phyloP scores from a whole-genome alignment of 2,888 invertebrate genomes.

The Patella caerulea region DNA sequence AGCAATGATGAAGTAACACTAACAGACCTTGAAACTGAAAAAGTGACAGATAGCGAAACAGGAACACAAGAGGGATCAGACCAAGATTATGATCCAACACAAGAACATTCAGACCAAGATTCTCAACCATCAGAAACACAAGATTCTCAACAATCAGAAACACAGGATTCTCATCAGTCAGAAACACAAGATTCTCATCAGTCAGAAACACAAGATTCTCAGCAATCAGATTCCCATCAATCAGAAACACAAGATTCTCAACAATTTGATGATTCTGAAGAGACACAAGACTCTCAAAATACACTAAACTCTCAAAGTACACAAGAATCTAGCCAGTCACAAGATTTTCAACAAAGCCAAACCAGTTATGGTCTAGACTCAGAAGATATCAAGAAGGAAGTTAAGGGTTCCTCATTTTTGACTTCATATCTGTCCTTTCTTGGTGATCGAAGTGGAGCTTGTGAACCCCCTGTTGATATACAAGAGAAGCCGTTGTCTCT shows the following conservation, averaged over 20 bases:
- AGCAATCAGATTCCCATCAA: neutral
- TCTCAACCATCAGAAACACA: neutral
- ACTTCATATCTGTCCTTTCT: neutral
- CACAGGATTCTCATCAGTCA: too few species aligned
- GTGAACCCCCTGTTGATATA: neutral
- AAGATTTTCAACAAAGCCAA: neutral
- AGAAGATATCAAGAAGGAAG: too few species aligned
- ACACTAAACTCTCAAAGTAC: neutral
- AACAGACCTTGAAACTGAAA: neutral
- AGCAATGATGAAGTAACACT: neutral
- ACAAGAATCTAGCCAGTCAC: neutral
- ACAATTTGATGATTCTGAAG: neutral
- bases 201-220: neutral
- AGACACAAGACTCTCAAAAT: too few species aligned
- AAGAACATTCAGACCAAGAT: neutral
- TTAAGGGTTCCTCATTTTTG: neutral
- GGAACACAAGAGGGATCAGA: neutral
- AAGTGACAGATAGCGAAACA: neutral
- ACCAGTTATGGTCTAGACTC: too few species aligned
- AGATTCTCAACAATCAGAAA: neutral
- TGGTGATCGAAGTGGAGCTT: neutral
- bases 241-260: neutral
- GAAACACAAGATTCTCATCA: too few species aligned
- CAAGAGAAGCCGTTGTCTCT: neutral
- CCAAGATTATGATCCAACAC: neutral